Percentiles rank a stretch among this genome's conserved stretches.
Evolutionary conservation across 37 sponge, comb jelly and placozoan species (phyloP).

Genomic region (Beroe forskalii): DNA sequence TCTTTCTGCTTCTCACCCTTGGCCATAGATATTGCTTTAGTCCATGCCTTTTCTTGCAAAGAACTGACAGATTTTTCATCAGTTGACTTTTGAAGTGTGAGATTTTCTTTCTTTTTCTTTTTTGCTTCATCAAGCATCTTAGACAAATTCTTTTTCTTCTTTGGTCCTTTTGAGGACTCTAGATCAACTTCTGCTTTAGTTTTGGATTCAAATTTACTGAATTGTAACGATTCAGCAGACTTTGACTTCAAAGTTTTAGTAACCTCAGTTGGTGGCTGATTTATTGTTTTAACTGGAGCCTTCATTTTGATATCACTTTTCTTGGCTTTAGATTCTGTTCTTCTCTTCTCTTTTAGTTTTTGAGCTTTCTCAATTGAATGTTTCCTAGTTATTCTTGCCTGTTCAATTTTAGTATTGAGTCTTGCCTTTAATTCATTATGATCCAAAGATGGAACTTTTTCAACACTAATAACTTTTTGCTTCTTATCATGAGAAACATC

Average conservation of each 20-base stretch:
- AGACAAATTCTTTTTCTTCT: conserved; percentile 20
- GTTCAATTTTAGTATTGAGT: conserved; percentile 14
- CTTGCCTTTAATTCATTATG: not conserved
- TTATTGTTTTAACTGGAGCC: not conserved
- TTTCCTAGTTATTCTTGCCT: conserved; percentile 17
- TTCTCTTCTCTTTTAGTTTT: not conserved
- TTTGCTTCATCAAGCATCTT: conserved; percentile 58
- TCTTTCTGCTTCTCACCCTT: conserved; percentile 63
- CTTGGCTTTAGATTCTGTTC: not conserved
- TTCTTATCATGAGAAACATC: not conserved
- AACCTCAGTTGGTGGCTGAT: not conserved
- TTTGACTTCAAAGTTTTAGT: not conserved
- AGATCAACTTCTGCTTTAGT: conserved; percentile 36
- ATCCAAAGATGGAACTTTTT: conserved; percentile 29
- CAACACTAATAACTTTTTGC: conserved; percentile 47
- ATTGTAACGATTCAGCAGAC: not conserved
- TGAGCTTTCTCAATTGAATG: conserved; percentile 14
- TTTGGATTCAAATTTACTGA: conserved; percentile 52
- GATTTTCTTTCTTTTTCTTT: conserved; percentile 37
- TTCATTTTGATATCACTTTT: not conserved
- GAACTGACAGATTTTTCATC: conserved; percentile 3
- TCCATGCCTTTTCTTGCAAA: conserved; percentile 48
- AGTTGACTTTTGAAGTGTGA: conserved; percentile 32
- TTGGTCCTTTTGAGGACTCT: not conserved
- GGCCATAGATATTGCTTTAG: conserved; percentile 46